Base-by-base conservation (phyloP, 2,113 vertebrate genomes). In the Eudyptes chrysolophus region DNA sequence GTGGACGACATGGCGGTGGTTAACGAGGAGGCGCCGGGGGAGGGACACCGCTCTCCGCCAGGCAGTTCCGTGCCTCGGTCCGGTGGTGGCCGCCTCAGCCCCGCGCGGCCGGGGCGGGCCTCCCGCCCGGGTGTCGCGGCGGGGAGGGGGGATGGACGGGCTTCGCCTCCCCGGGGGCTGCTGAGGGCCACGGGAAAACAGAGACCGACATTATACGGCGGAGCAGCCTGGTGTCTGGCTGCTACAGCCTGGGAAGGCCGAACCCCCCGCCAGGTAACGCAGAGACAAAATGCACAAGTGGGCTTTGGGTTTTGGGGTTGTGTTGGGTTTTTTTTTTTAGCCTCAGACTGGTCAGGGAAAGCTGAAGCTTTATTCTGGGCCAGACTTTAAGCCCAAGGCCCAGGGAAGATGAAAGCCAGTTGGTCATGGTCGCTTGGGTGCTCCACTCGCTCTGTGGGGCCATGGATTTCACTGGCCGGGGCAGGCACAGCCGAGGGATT, bases 361-460 rank as follows among this genome's bases (percentile, higher is more conserved):
- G 38, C 38, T 25, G 40, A 60, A 54, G 85, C 42, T 89, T 70
- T 70, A 13, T 68, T 58, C 42, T 19, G 27, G 13, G 12, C 13
- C 46, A 32, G 15, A 17, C 46, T 40, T 17, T 16, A 38, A 70
- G 54, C 72, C 21, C 5, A 3, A 36, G 12, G 60, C 17, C 19
- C 7, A 6, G 72, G 1, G 0, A 18, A 19, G 36, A 22, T 72
- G 69, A 52, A 42, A 32, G 71, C 1, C 2, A 34, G 68, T 36
- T 7, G 72, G 58, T 36, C 9, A 0, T 1, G 2, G 61, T 14
- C 1, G 0, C n/a, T 21, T 1, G 4, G 69, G 5, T 0, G 4
- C 51, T 26, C 46, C 36, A 0, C 1, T 64, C 0, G 12, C 30
- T 21, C 26, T 6, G 7, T 2, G 1, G 70, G 38, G 13, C 72